Evolutionary conservation across 1,140 invertebrate species (phyloP).

Genomic region (Linepithema humile): DNA sequence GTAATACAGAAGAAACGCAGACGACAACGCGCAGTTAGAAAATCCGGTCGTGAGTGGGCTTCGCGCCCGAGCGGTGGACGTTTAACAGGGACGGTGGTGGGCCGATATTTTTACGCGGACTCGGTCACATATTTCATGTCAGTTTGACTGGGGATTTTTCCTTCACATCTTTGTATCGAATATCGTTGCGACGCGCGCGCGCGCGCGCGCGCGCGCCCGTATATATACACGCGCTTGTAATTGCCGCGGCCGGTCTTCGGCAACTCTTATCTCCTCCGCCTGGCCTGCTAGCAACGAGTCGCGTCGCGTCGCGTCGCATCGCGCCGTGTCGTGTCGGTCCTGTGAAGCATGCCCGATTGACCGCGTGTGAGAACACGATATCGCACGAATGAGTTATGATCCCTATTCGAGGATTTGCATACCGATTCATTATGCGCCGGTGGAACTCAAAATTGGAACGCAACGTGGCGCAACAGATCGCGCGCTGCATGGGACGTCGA

Average conservation of each 20-base stretch:
- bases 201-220: not conserved
- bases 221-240: constrained; percentile 64
- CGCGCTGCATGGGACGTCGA: constrained; percentile 47
- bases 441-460: constrained; percentile 73
- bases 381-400: constrained; percentile 78
- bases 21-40: constrained; percentile 57
- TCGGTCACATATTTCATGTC: constrained; percentile 76
- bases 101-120: constrained; percentile 73
- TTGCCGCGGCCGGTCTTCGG: constrained; percentile 65
- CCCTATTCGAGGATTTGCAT: constrained; percentile 73
- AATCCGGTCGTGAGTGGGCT: constrained; percentile 72
- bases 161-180: constrained; percentile 35
- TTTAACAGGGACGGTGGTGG: constrained; percentile 76
- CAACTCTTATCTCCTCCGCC: constrained; percentile 63
- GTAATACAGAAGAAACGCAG: constrained; percentile 39
- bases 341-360: constrained; percentile 74
- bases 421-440: constrained; percentile 73
- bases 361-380: constrained; percentile 73
- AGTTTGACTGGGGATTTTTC: constrained; percentile 59
- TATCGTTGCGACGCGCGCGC: constrained; percentile 8
- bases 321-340: constrained; percentile 43
- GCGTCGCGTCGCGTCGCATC: constrained; percentile 48
- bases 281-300: constrained; percentile 28
- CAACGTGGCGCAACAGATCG: constrained; percentile 70
- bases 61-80: constrained; percentile 60